These are phyloP conservation scores for Polypterus senegalus DNA, from an alignment of 2,113 vertebrate species.

Conservation along the genomic window DNA sequence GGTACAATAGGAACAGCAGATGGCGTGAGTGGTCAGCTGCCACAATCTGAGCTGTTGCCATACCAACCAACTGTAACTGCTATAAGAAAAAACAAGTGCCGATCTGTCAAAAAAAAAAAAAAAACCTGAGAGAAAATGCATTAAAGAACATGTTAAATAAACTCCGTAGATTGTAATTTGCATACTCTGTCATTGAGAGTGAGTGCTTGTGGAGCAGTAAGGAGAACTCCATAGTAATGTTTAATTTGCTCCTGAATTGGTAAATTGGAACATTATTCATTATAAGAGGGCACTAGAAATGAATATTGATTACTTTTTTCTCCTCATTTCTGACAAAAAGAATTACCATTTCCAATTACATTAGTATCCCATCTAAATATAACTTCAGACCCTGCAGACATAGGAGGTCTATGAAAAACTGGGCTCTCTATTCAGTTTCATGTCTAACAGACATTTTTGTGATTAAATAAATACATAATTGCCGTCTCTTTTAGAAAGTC, in stretches of 20 bases:
- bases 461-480: neutral
- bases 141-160: neutral
- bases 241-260: no score
- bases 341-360: neutral
- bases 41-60: constrained; percentile 1
- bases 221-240: no score
- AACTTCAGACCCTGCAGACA: no score
- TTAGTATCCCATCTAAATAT: neutral
- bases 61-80: neutral
- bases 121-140: neutral
- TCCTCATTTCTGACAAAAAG: neutral
- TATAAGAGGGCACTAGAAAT: no score
- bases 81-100: neutral
- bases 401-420: no score
- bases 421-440: no score
- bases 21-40: neutral
- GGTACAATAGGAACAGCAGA: no score
- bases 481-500: neutral
- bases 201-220: no score
- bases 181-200: no score
- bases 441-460: neutral
- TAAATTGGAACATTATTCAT: no score
- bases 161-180: neutral
- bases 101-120: neutral
- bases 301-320: neutral